These are phyloP conservation scores for Noctuana brunneofusca DNA, from an alignment of 2,888 invertebrate species.

Conservation along the genomic window DNA sequence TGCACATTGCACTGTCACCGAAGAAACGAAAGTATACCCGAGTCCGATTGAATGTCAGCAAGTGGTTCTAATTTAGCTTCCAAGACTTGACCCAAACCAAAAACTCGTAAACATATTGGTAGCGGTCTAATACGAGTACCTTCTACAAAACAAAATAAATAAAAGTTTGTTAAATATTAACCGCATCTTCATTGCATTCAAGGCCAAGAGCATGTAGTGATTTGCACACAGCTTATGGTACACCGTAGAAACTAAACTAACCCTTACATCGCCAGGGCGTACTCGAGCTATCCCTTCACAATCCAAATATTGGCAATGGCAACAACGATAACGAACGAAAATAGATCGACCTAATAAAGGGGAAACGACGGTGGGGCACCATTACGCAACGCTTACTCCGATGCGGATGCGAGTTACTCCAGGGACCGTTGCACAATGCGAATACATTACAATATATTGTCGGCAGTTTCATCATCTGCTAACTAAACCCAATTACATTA, in stretches of 20 bases:
- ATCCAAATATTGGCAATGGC: conserved; percentile 62
- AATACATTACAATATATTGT: conserved; percentile 44
- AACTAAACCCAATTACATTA: conserved; percentile 37
- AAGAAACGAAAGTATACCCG: too few species aligned
- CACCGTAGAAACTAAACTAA: not conserved
- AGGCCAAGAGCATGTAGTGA: not conserved
- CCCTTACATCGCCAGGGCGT: not conserved
- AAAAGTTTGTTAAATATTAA: too few species aligned
- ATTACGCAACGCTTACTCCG: conserved; percentile 59
- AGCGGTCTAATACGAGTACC: too few species aligned
- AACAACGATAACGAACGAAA: conserved; percentile 58
- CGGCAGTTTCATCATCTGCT: conserved; percentile 37
- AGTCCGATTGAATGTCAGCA: too few species aligned
- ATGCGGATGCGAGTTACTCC: conserved; percentile 57
- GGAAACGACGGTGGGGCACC: conserved; percentile 56
- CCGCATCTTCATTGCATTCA: not conserved
- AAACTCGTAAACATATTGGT: too few species aligned
- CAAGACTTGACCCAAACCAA: too few species aligned
- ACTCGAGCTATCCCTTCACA: conserved; percentile 35
- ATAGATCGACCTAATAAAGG: conserved; percentile 77
- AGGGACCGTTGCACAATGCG: conserved; percentile 60
- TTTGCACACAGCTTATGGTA: not conserved
- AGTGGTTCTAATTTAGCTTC: too few species aligned
- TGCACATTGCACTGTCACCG: too few species aligned
- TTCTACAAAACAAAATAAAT: too few species aligned